Base-by-base conservation (phyloP, 2,888 invertebrate genomes). In the Lithophane leautieri region DNA sequence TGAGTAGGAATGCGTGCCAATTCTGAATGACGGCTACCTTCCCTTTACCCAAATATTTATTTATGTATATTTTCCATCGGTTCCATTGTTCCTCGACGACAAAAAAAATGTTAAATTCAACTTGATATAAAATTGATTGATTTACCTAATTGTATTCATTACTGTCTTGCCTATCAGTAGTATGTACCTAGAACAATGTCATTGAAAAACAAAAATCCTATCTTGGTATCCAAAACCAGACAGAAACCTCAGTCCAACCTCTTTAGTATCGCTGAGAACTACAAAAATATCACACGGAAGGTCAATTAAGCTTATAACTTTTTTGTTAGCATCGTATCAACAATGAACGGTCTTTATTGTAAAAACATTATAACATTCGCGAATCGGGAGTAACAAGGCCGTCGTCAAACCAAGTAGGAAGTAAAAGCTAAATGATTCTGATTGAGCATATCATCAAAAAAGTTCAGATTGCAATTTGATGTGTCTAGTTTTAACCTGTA, bases 281-380 rank as follows among this genome's bases (percentile, higher is more conserved):
- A 73, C 56, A 67, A 67, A 79, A 77, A 84, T 82, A 86, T 73
- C 80, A 78, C 85, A 86, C 84, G 73, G 68, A 75, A 86, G 72
- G 76, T 77, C 78, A 79, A 79, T 86, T 69, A 75, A 61, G 61
- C 70, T 75, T 76, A 82, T 86, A 87, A 87, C 50, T 85, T 86
- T 86, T 86, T 86, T 86, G 80, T 72, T 73, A 52, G 50, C 66
- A 63, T 74, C 70, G 44, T 79, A 87, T 86, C 78, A 85, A 85
- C 87, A 86, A 86, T 84, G 74, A 85, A 79, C 76, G n/a, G 61
- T 75, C 83, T 76, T 80, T 78, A 85, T 76, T 76, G 70, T 56
- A 79, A 81, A 84, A 86, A 76, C 66, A 56, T 65, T 71, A 69
- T 71, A 80, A 71, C 78, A 78, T 73, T 73, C 61, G 50, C 66